Conservation (phyloP, 1,140 invertebrate species). For the Tribolium madens region DNA sequence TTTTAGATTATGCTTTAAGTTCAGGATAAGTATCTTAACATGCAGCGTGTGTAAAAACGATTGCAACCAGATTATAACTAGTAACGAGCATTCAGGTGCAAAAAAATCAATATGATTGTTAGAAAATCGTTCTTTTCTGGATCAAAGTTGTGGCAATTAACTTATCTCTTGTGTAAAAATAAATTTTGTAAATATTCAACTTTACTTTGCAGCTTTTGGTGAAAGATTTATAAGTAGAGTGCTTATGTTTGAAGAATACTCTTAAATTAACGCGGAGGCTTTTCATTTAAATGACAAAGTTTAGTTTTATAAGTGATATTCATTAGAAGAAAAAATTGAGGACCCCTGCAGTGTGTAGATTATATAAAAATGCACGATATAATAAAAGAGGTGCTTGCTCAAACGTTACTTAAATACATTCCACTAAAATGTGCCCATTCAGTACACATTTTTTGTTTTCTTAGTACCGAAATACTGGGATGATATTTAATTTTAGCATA, state of each 20-base stretch:
- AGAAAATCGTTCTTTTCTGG: too few species aligned
- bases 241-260: neutral
- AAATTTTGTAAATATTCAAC: neutral
- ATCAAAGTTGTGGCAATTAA: too few species aligned
- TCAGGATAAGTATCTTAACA: too few species aligned
- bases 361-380: neutral
- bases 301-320: slow-evolving; percentile 13
- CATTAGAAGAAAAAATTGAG: slow-evolving; percentile 11
- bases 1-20: too few species aligned
- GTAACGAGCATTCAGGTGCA: too few species aligned
- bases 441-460: slow-evolving; percentile 21
- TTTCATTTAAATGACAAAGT: slow-evolving; percentile 31
- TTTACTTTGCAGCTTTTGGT: neutral
- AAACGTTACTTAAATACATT: neutral
- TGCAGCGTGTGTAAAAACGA: too few species aligned
- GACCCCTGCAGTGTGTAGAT: neutral
- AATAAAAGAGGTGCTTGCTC: slow-evolving; percentile 23
- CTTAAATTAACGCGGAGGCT: neutral
- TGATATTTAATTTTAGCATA: slow-evolving; percentile 30
- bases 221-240: neutral
- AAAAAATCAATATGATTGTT: too few species aligned
- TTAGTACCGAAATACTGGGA: neutral
- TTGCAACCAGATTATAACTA: too few species aligned
- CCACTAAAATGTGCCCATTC: slow-evolving; percentile 2
- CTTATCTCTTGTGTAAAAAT: too few species aligned